A percentile compares a stretch with the other conserved stretches of the same genome.
Conservation (phyloP, 2,797 vertebrate species). For the Picus viridis region DNA sequence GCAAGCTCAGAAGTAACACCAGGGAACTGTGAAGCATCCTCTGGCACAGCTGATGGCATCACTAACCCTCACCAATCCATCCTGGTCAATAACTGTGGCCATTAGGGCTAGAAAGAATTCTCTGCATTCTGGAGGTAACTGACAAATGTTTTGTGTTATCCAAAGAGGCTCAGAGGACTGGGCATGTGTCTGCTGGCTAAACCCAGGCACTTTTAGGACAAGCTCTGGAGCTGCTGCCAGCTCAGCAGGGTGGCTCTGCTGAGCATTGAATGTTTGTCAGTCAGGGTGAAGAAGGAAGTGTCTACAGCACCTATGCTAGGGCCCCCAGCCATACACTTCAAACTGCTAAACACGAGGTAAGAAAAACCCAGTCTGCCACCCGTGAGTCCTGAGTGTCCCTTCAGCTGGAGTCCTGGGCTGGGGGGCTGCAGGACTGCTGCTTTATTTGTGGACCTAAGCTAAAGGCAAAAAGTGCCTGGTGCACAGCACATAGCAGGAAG, state of each 20-base stretch:
- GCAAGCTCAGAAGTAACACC: background rate
- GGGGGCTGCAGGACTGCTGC: background rate
- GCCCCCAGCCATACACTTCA: no score
- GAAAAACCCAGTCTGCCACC: background rate
- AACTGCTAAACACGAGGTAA: background rate
- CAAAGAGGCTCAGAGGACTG: background rate
- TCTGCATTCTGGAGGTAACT: rapidly evolving
- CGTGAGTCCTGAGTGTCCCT: background rate
- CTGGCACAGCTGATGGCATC: background rate
- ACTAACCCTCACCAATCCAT: background rate
- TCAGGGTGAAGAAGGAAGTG: background rate
- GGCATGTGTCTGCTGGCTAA: background rate
- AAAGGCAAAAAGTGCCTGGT: background rate
- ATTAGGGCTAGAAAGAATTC: background rate
- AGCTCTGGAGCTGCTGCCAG: background rate
- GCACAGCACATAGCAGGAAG: rapidly evolving
- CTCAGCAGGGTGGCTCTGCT: background rate
- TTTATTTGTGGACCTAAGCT: background rate
- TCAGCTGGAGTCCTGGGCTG: rapidly evolving
- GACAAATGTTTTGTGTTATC: background rate
- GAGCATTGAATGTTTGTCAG: rapidly evolving
- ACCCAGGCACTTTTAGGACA: rapidly evolving
- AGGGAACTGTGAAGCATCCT: rapidly evolving
- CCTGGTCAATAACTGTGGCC: background rate
- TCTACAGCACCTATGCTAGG: rapidly evolving